Conservation (phyloP, 2,797 vertebrate species). For the Erpetoichthys calabaricus region DNA sequence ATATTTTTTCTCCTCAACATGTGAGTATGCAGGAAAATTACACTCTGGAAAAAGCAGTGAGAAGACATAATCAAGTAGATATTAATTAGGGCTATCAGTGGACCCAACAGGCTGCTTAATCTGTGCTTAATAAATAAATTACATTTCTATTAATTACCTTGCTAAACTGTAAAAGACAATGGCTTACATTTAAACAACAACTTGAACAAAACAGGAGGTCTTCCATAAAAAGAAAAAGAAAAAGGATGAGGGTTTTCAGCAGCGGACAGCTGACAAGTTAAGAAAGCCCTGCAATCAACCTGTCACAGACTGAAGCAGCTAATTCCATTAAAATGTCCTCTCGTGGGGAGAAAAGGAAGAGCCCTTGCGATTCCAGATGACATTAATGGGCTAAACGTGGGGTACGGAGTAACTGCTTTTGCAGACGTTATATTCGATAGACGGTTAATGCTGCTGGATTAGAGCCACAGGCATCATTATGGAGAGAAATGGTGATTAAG, state of each 20-base stretch:
- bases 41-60: too few relatives aligned
- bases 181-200: background rate
- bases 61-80: too few relatives aligned
- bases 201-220: background rate
- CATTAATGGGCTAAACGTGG: conserved; percentile 18
- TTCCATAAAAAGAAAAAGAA: too few relatives aligned
- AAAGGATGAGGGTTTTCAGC: too few relatives aligned
- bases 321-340: conserved; percentile 24
- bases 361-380: conserved; percentile 17
- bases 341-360: conserved; percentile 14
- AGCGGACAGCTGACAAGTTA: conserved; percentile 3
- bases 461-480: conserved; percentile 15
- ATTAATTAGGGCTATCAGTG: too few relatives aligned
- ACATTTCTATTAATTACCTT: too few relatives aligned
- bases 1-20: too few relatives aligned
- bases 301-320: conserved; percentile 19
- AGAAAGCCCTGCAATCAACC: conserved; percentile 17
- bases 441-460: conserved; percentile 14
- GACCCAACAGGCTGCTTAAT: too few relatives aligned
- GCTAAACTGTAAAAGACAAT: too few relatives aligned
- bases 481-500: conserved; percentile 10
- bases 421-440: conserved; percentile 14
- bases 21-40: too few relatives aligned
- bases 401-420: conserved; percentile 16
- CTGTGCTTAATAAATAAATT: too few relatives aligned